Percentiles rank a stretch among this genome's conserved stretches.
Evolutionary conservation across 2,888 invertebrate genomes (phyloP).

Genomic region (Nomada fabriciana): DNA sequence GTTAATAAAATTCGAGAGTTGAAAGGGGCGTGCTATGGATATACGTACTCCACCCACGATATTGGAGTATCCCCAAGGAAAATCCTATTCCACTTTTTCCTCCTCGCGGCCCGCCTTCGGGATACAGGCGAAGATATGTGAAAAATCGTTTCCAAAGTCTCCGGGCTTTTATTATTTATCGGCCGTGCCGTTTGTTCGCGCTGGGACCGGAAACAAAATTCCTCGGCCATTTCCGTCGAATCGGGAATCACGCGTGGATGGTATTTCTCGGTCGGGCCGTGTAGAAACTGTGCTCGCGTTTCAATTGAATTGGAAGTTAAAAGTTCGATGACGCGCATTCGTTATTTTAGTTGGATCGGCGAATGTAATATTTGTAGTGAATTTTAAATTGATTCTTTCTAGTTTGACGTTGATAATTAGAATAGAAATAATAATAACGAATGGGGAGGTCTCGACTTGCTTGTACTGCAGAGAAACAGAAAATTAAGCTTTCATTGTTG

Average conservation of each 20-base stretch:
- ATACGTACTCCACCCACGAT: conserved; percentile 74
- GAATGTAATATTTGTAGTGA: neutral
- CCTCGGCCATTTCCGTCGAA: conserved; percentile 59
- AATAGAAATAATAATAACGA: neutral
- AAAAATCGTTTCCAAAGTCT: conserved; percentile 72
- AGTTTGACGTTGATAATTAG: too few relatives aligned
- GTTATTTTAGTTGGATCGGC: neutral
- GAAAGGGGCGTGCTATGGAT: conserved; percentile 75
- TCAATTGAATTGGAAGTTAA: neutral
- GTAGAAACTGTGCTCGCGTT: neutral
- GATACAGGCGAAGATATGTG: conserved; percentile 73
- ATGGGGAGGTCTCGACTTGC: neutral
- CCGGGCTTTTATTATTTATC: conserved; percentile 75
- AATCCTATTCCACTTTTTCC: conserved; percentile 73
- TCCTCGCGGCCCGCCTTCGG: conserved; percentile 56
- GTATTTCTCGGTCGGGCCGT: conserved; percentile 24
- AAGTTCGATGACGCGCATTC: neutral
- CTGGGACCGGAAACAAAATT: conserved; percentile 65
- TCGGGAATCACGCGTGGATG: conserved; percentile 37
- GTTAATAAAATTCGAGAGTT: conserved; percentile 81
- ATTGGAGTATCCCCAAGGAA: conserved; percentile 76
- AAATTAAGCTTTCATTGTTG: conserved; percentile 58
- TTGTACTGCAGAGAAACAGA: conserved; percentile 16
- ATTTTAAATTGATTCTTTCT: too few relatives aligned
- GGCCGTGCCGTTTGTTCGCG: conserved; percentile 68